phyloP scores from a whole-genome alignment of 2,113 vertebrate species.

The Holacanthus passer region DNA sequence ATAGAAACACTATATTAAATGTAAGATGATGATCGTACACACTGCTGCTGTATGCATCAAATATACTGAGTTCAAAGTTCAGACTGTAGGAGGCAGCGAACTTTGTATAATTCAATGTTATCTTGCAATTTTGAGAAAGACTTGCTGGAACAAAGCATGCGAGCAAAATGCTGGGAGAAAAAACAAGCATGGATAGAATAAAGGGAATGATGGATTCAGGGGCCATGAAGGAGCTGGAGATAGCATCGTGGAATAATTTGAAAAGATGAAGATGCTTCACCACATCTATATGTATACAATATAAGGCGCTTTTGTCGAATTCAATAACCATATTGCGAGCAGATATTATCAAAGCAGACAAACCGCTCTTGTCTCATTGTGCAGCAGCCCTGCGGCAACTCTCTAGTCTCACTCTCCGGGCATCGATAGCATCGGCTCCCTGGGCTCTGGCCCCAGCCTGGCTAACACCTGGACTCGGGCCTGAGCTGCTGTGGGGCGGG shows the following conservation, averaged over 20 bases:
- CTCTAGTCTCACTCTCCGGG: slow-evolving; percentile 19
- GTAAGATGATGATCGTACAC: not conserved
- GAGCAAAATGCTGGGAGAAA: not conserved
- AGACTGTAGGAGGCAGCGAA: slow-evolving; percentile 19
- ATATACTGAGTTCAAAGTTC: slow-evolving; percentile 42
- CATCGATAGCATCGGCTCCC: not conserved
- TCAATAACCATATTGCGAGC: slow-evolving; percentile 8
- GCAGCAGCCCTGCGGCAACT: slow-evolving; percentile 22
- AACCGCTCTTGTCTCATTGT: slow-evolving; percentile 15
- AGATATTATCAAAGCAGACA: slow-evolving; percentile 33
- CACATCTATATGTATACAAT: not conserved
- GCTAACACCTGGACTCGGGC: slow-evolving; percentile 66
- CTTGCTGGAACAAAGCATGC: slow-evolving; percentile 20
- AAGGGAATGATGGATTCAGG: not conserved
- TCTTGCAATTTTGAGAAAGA: not conserved
- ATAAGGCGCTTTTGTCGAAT: not conserved
- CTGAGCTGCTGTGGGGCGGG: slow-evolving; percentile 47
- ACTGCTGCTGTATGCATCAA: slow-evolving; percentile 5
- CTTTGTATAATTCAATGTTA: slow-evolving; percentile 45
- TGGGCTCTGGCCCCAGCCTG: slow-evolving; percentile 42
- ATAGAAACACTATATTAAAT: slow-evolving; percentile 20
- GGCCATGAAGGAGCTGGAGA: slow-evolving; percentile 2
- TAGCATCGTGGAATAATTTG: not conserved
- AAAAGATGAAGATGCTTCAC: slow-evolving; percentile 6
- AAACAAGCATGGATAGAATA: slow-evolving; percentile 12